These are phyloP conservation scores for Brachionus rotundiformis DNA, from an alignment of 1,140 invertebrate genomes.

Conservation along the genomic window DNA sequence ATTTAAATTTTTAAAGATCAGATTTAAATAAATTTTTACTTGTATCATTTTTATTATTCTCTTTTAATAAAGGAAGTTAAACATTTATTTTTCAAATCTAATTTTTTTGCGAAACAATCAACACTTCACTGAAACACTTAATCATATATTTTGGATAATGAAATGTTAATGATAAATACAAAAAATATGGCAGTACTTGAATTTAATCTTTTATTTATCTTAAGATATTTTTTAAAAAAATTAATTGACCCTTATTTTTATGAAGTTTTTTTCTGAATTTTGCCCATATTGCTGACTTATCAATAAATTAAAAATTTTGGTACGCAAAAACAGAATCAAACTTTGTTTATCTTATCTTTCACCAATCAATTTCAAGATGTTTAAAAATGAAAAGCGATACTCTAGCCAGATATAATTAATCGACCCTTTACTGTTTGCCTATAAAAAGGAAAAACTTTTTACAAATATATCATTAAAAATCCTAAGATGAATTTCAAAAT, in stretches of 20 bases:
- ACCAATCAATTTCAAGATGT: neutral
- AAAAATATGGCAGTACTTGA: neutral
- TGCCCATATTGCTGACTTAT: neutral
- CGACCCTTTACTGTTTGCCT: neutral
- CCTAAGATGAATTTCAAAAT: constrained; percentile 15
- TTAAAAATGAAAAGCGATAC: constrained; percentile 12
- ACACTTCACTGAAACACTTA: neutral
- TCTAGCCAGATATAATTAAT: constrained; percentile 7
- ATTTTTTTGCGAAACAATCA: neutral
- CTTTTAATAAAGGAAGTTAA: neutral
- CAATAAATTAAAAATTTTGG: neutral
- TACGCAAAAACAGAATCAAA: neutral
- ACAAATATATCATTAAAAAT: neutral
- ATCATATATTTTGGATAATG: constrained; percentile 7
- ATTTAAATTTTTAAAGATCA: too few relatives aligned
- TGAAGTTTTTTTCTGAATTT: neutral
- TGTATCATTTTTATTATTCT: too few relatives aligned
- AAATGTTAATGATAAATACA: neutral
- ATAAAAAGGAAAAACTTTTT: constrained; percentile 1
- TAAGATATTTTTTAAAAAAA: neutral
- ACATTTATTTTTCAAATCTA: neutral
- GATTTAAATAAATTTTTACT: too few relatives aligned
- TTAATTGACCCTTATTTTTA: constrained; percentile 8
- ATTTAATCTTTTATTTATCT: constrained; percentile 3
- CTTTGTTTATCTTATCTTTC: constrained; percentile 28